phyloP scores from a whole-genome alignment of 2,113 vertebrate genomes.

The Fregata magnificens region DNA sequence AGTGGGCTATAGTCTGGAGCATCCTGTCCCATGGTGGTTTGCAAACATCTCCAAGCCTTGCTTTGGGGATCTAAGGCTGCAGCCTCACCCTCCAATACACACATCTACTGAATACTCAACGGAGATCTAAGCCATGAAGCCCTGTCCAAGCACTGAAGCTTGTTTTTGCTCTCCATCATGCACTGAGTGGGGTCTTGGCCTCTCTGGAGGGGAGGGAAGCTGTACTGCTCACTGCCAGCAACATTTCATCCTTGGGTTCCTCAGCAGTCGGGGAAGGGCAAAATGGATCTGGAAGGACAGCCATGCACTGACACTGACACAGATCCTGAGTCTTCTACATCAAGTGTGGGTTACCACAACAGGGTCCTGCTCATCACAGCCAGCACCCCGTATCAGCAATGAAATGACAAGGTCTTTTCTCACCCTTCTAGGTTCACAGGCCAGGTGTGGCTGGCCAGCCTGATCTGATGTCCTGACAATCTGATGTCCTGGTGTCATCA shows the following conservation, averaged over 20 bases:
- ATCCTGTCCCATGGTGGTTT: background rate
- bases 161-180: background rate
- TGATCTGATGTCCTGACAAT: background rate
- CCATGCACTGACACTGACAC: too few species aligned
- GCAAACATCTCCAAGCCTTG: background rate
- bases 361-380: background rate
- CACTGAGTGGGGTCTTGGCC: background rate
- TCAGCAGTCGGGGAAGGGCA: background rate
- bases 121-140: background rate
- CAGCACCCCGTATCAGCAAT: background rate
- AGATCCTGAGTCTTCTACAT: background rate
- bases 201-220: background rate
- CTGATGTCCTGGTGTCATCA: background rate
- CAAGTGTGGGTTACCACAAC: background rate
- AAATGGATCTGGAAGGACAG: background rate
- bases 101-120: background rate
- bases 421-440: background rate
- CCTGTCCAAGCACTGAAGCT: background rate
- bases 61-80: background rate
- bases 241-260: background rate
- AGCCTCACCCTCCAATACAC: fast-evolving
- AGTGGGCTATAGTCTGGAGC: fast-evolving
- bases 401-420: background rate
- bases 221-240: background rate
- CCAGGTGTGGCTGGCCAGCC: background rate